Base-by-base conservation (phyloP, 2,797 vertebrate species). In the Ataeniobius toweri region DNA sequence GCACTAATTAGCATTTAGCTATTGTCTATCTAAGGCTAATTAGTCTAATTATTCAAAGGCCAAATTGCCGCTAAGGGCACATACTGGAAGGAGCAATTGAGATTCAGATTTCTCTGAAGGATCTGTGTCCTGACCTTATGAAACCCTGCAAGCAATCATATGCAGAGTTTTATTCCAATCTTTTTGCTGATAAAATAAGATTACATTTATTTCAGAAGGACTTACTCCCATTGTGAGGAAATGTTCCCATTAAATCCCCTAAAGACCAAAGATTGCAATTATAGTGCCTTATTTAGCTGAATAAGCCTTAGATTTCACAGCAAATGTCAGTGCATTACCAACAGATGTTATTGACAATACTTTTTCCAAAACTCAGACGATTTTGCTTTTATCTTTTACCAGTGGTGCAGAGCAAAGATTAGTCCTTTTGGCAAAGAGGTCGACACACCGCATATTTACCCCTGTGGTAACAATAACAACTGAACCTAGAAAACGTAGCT, bases 21-120 rank as follows among this genome's bases (percentile, higher is more conserved):
- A 88, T 92, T 92, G 92, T 91, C 90, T 91, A 84, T 91, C 88
- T 92, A 80, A 91, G 89, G 88, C 91, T 93, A 91, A 93, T 94
- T 93, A 93, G 87, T 87, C 84, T 83, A 88, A 91, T 93, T 93
- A 93, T 91, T 91, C 85, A 90, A 73, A 85, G 83, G 77, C 86
- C 93, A 89, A 92, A 92, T 89, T 88, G 87, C 80, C 85, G 76
- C 88, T 75, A 53, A 78, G 84, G 86, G 86, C 83, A 80, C 77
- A 88, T 85, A 81, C 76, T 86, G 84, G 81, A 85, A 81, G 85
- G 79, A 89, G 83, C 85, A 88, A 91, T 86, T 89, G 86, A 89
- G 84, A 89, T 91, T 84, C 86, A 55, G 80, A 75, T 76, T 81
- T 83, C 74, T 82, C 71, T 76, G 79, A 87, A 71, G 13, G 13